Base-by-base conservation (phyloP, 2,797 vertebrate species). In the Leptoclinus maculatus region DNA sequence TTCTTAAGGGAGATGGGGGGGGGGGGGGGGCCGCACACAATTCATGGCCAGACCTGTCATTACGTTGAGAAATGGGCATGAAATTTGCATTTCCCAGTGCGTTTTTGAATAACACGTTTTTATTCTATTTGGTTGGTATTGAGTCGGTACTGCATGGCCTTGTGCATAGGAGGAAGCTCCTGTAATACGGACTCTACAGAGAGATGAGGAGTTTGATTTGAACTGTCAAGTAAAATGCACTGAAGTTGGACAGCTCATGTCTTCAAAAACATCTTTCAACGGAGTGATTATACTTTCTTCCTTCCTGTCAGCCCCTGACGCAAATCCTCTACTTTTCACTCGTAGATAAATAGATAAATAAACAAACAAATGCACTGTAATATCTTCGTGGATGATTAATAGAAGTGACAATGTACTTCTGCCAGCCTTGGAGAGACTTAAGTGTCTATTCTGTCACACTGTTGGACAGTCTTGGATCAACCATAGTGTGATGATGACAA, bases 51-150 rank as follows among this genome's bases (percentile, higher is more conserved):
- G 70, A 86, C 68, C 62, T 88, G 82, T 71, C 68, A 77, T 86
- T 85, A 83, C 38, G 60, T 78, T 89, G 89, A 93, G 79, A 79
- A 91, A 90, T 80, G 65, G 71, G 56, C 67, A 67, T 80, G 76
- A 63, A 84, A 83, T 91, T 90, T 91, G 83, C 82, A 91, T 93
- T 90, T 89, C 86, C 70, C 73, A 58, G 21, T 78, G 73, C 38
- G 38, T 78, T 89, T 89, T 63, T 49, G 69, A 87, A 86, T 69
- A 81, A 75, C 72, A 78, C 57, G 19, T 86, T 87, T 87, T 88
- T 86, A 89, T 90, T 88, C 66, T 60, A 6, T 87, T 85, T 79
- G 56, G 66, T 81, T 77, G 17, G 73, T 56, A 56, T 74, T 87
- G 78, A 78, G 87, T 80, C 10, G 66, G 38, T 49, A 73, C 80